Conservation (phyloP, 1,140 invertebrate species). For the Ylistrum balloti region DNA sequence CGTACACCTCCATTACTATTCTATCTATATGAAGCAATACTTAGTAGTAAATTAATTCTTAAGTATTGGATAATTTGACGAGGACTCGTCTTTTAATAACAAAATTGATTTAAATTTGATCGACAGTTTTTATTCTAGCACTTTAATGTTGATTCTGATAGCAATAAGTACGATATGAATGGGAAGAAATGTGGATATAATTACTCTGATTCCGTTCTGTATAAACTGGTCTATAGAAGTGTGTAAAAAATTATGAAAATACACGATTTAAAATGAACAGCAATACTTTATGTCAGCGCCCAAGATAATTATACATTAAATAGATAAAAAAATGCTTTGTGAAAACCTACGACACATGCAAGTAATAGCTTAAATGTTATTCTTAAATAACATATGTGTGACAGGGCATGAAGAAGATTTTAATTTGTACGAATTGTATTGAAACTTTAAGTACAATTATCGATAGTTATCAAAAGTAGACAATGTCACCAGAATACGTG, state of each 20-base stretch:
- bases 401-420: not conserved
- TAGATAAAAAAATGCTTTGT: not conserved
- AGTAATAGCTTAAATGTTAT: not conserved
- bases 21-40: too few relatives aligned
- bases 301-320: not conserved
- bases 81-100: not conserved
- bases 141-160: not conserved
- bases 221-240: not conserved
- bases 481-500: too few relatives aligned
- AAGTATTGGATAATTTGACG: not conserved
- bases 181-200: not conserved
- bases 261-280: not conserved
- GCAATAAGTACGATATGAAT: not conserved
- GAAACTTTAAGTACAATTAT: not conserved
- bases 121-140: not conserved
- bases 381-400: not conserved
- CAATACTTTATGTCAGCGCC: too few relatives aligned
- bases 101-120: not conserved
- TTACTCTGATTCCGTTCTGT: not conserved
- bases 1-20: too few relatives aligned
- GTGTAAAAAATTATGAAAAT: not conserved
- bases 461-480: not conserved
- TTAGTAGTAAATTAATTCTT: too few relatives aligned
- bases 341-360: not conserved
- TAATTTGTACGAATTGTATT: not conserved